These are phyloP conservation scores for Enteromius mattozi DNA, from an alignment of 2,797 vertebrate genomes.

Conservation along the genomic window DNA sequence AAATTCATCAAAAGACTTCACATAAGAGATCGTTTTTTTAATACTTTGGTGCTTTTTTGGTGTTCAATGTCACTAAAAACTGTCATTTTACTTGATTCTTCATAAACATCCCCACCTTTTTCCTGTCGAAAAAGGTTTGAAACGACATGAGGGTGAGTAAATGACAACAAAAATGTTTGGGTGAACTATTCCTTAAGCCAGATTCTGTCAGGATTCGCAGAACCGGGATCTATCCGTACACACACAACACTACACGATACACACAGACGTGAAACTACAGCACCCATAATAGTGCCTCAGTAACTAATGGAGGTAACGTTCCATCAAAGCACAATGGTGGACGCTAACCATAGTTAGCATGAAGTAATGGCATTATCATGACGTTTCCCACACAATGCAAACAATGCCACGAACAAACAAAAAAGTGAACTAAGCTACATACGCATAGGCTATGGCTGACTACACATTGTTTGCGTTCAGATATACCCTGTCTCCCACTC, in stretches of 20 bases:
- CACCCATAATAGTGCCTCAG: slow-evolving; percentile 70
- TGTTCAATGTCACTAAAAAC: background rate
- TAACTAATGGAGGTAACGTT: slow-evolving; percentile 66
- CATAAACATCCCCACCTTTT: background rate
- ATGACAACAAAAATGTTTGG: background rate
- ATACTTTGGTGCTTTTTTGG: background rate
- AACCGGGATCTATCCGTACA: slow-evolving; percentile 45
- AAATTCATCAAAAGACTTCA: background rate
- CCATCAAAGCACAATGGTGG: slow-evolving; percentile 78
- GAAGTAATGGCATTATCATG: slow-evolving; percentile 75
- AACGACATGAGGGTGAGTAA: slow-evolving; percentile 4
- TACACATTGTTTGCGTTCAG: slow-evolving; percentile 49
- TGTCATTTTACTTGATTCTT: background rate
- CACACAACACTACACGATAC: slow-evolving; percentile 70
- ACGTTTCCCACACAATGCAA: slow-evolving; percentile 67
- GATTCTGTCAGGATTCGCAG: slow-evolving; percentile 19
- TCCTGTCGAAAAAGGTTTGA: background rate
- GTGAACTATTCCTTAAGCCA: slow-evolving; percentile 1
- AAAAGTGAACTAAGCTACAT: slow-evolving; percentile 61
- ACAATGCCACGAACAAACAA: slow-evolving; percentile 62
- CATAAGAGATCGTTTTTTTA: background rate
- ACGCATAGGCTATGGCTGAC: slow-evolving; percentile 52
- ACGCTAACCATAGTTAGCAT: slow-evolving; percentile 71
- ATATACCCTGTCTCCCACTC: slow-evolving; percentile 75
- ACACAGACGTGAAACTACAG: slow-evolving; percentile 75